phyloP scores from a whole-genome alignment of 2,888 invertebrate genomes.

The Limenitis camilla region DNA sequence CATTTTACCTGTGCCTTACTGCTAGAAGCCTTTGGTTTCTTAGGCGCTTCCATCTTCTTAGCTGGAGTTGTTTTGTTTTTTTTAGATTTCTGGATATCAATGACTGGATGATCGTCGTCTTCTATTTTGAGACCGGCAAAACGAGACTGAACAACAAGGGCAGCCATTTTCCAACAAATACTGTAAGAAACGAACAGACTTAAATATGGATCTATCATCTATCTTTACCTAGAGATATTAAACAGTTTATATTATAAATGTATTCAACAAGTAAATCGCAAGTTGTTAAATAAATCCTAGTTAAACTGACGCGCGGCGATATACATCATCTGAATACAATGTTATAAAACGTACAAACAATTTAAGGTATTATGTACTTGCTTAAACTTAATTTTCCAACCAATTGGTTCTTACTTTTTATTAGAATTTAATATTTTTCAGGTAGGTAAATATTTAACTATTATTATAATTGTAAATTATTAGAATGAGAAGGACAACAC shows the following conservation, averaged over 20 bases:
- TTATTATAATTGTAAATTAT: conserved; percentile 1
- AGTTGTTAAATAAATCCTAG: no score
- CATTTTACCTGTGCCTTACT: conserved; percentile 44
- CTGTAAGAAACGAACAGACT: conserved; percentile 4
- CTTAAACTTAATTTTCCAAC: neutral
- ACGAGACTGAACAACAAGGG: conserved; percentile 80
- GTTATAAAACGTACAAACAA: no score
- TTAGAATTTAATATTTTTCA: conserved; percentile 4
- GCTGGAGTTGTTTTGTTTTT: conserved; percentile 51
- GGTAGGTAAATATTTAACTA: conserved; percentile 4
- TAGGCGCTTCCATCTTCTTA: conserved; percentile 54
- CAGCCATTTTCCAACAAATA: conserved; percentile 66
- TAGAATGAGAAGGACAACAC: conserved; percentile 4
- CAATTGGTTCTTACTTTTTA: conserved; percentile 7
- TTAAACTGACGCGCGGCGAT: no score
- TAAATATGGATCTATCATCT: neutral
- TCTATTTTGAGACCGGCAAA: conserved; percentile 84
- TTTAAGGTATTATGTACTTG: no score
- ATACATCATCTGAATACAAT: no score
- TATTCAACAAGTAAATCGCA: no score
- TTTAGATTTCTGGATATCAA: conserved; percentile 51
- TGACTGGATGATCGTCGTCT: conserved; percentile 76
- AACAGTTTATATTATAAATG: no score
- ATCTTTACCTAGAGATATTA: no score
- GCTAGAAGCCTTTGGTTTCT: conserved; percentile 42